Evolutionary conservation across 2,113 vertebrate species (phyloP), one percentile per base, ranked within the genome.

Genomic region (Cochlearius cochlearius): DNA sequence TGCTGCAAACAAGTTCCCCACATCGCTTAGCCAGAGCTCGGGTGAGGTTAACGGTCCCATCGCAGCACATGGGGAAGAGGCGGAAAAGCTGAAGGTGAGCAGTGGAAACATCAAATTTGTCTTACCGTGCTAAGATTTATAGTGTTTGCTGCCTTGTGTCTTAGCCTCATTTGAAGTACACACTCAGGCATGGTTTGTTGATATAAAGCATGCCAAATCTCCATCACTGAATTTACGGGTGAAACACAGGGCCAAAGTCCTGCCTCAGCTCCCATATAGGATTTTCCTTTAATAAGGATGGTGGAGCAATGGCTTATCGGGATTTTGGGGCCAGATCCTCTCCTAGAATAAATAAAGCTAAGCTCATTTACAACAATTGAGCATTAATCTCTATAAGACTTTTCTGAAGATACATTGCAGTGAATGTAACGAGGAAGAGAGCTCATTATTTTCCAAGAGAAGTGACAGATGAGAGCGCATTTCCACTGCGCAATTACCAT

Each of bases 331-430:
- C 53, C 77, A 79, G 91, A 97, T 95, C 84, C 23, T 92, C 71
- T 94, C 73, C 63, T 90, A 72, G 89, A 92, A 94, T 95, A 97
- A 97, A 94, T 79, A 87, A 89, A 94, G 86, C 62, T 97, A 94
- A 96, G 94, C 96, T 95, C 80, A 92, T 96, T 95, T 94, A 82
- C 43, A 72, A 67, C 92, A 95, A 64, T 68, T 94, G 94, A 92
- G 43, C 74, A 76, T 97, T 97, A 95, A 96, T 96, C 93, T 94
- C 76, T 69, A 1, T 91, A 91, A 95, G 94, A 64, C 74, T 85
- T 96, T 79, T 94, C 67, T 32, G 55, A 96, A 91, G 90, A 94
- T 94, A 21, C 15, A 81, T 83, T 83, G 47, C 60, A 84, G 59
- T 67, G 79, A 84, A 59, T 30, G 36, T 88, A 93, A 90, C 10